Base-by-base conservation (phyloP, 2,113 vertebrate species). In the Stigmatopora argus region DNA sequence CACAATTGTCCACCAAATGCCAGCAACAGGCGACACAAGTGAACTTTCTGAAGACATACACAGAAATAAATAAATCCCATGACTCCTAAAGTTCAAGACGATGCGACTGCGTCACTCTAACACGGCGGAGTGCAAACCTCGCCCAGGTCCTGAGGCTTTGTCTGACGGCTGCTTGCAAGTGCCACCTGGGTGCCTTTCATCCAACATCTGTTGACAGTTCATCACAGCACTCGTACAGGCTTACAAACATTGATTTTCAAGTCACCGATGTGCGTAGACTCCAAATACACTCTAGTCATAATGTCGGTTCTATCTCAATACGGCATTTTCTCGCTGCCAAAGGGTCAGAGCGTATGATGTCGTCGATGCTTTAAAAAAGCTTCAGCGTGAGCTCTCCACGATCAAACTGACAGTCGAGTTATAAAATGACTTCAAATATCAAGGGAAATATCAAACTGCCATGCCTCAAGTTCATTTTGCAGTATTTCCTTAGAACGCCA, bases 361-460 rank as follows among this genome's bases (percentile, higher is more conserved):
- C 41, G 60, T 59, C 41, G 64, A 64, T 57, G 66, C 4, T 44
- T 63, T 11, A 5, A 38, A 38, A 15, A 44, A 4, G 26, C 59
- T 65, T 66, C 19, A 71, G 9, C 21, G 44, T 35, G 82, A 73
- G 83, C 61, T 69, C 21, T 69, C 19, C 23, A 58, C 78, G 87
- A 90, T 89, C 88, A 76, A 55, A 51, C 86, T 90, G 83, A 87
- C 86, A 89, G 81, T 78, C 88, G 90, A 87, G 89, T 89, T 70
- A 82, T 48, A 79, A 78, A 85, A 77, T 68, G 72, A 89, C 80
- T 73, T 78, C 21, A 52, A 65, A 67, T 86, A 84, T 86, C n/a
- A 46, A 41, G 38, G 38, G 38, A 41, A 41, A 41, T 41, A 41
- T 41, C 38, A 7, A 41, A 41, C 38, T 7, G 9, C 35, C 4